Percentiles rank a stretch among this genome's conserved stretches.
These are phyloP conservation scores for Callyntrura sp. DNA, from an alignment of 2,888 invertebrate species.

Conservation along the genomic window DNA sequence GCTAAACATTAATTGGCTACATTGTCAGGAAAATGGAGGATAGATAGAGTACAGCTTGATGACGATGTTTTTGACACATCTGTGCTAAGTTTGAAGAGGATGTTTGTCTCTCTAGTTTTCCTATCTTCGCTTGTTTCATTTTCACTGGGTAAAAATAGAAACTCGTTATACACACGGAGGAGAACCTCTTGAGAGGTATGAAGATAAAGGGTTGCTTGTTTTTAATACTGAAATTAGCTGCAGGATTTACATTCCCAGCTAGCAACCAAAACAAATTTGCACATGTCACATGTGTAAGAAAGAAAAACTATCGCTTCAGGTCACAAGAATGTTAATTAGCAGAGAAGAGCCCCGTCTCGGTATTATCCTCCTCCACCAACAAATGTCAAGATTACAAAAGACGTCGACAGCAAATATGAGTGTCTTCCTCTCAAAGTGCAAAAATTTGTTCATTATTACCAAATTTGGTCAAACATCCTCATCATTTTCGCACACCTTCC, in stretches of 20 bases:
- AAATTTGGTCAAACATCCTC: slow-evolving; percentile 59
- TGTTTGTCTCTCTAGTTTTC: slow-evolving; percentile 4
- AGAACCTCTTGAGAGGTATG: not conserved
- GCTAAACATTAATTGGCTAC: not conserved
- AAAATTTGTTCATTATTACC: slow-evolving; percentile 61
- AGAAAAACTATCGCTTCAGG: slow-evolving; percentile 40
- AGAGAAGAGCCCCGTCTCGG: slow-evolving; percentile 20
- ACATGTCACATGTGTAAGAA: slow-evolving; percentile 11
- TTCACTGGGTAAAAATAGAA: slow-evolving; percentile 41
- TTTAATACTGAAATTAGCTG: not conserved
- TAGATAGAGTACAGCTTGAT: slow-evolving; percentile 4
- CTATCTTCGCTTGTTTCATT: not conserved
- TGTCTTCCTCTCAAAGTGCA: slow-evolving; percentile 40
- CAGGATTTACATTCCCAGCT: not conserved
- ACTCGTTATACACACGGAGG: not conserved
- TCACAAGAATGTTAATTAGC: slow-evolving; percentile 61
- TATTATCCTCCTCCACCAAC: not conserved
- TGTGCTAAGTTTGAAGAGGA: slow-evolving; percentile 55
- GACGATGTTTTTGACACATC: slow-evolving; percentile 53
- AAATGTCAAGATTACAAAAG: slow-evolving; percentile 48
- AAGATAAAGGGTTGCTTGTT: not conserved
- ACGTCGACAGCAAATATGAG: slow-evolving; percentile 23
- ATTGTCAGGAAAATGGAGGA: not conserved
- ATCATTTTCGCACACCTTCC: slow-evolving; percentile 64
- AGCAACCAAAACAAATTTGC: slow-evolving; percentile 49